phyloP scores from a whole-genome alignment of 2,888 invertebrate genomes.

The Philereme vetulata region DNA sequence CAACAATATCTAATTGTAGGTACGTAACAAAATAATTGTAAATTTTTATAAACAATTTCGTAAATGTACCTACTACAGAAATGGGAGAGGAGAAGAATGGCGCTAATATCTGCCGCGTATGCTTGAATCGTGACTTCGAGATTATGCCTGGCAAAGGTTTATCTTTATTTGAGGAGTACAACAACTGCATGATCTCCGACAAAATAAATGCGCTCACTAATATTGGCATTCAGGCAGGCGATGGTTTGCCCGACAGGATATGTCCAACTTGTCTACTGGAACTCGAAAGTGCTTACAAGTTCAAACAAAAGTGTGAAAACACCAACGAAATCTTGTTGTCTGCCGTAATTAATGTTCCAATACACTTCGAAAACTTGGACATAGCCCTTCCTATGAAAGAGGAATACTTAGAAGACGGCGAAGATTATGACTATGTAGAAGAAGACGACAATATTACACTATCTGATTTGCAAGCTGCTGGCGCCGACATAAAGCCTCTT shows the following conservation, averaged over 20 bases:
- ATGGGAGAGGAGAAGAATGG: slow-evolving; percentile 35
- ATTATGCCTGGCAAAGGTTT: slow-evolving; percentile 44
- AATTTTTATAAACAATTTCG: too few species aligned
- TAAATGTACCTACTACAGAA: background rate
- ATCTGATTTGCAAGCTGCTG: slow-evolving; percentile 11
- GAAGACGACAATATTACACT: slow-evolving; percentile 17
- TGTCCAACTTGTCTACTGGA: slow-evolving; percentile 63
- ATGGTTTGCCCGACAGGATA: slow-evolving; percentile 66
- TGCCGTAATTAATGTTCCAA: slow-evolving; percentile 16
- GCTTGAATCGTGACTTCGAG: slow-evolving; percentile 48
- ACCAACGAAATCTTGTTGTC: slow-evolving; percentile 54
- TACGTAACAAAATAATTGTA: too few species aligned
- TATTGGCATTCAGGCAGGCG: slow-evolving; percentile 57
- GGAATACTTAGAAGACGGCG: slow-evolving; percentile 22
- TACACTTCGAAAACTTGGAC: slow-evolving; percentile 4
- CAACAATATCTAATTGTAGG: too few species aligned
- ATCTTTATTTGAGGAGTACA: slow-evolving; percentile 62
- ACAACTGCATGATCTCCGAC: slow-evolving; percentile 54
- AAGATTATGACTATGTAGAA: slow-evolving; percentile 3
- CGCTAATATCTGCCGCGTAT: slow-evolving; percentile 58
- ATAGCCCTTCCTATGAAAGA: slow-evolving; percentile 12
- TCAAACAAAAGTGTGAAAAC: slow-evolving; percentile 64
- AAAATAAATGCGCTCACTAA: slow-evolving; percentile 61
- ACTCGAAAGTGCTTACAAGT: slow-evolving; percentile 60
- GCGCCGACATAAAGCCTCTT: slow-evolving; percentile 1